Evolutionary conservation across 35 echinoderm and acorn worm species (phyloP).

Genomic region (Strongylocentrotus purpuratus): DNA sequence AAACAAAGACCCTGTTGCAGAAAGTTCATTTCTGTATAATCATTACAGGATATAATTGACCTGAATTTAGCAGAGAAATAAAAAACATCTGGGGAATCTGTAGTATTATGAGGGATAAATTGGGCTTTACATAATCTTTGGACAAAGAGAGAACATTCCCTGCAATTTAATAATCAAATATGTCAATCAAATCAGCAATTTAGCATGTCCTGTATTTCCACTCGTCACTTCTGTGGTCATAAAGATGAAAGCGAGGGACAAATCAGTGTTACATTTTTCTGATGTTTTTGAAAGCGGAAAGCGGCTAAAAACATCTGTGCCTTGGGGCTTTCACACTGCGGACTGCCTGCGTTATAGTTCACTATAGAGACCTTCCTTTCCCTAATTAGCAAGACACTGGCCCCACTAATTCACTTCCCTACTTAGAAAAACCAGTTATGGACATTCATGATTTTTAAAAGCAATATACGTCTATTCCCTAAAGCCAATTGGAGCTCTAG

Average conservation of each 20-base stretch:
- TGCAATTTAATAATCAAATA: background rate
- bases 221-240: slow-evolving; percentile 19
- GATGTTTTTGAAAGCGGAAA: background rate
- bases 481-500: background rate
- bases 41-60: background rate
- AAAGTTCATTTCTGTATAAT: background rate
- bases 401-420: slow-evolving; percentile 32
- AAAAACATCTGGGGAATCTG: background rate
- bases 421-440: slow-evolving; percentile 18
- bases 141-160: background rate
- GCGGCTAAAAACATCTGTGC: slow-evolving; percentile 26
- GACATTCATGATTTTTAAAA: slow-evolving; percentile 6
- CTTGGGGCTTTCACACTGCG: background rate
- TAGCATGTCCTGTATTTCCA: background rate
- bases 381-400: background rate
- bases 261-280: background rate
- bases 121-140: background rate
- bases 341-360: background rate
- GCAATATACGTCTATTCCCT: background rate
- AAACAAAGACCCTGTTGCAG: background rate
- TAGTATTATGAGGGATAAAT: background rate
- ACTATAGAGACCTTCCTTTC: background rate
- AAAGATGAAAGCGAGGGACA: background rate
- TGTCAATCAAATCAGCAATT: background rate
- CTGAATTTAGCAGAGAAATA: background rate